Base-by-base conservation (phyloP, 1,140 invertebrate genomes). In the Dinoponera quadriceps region DNA sequence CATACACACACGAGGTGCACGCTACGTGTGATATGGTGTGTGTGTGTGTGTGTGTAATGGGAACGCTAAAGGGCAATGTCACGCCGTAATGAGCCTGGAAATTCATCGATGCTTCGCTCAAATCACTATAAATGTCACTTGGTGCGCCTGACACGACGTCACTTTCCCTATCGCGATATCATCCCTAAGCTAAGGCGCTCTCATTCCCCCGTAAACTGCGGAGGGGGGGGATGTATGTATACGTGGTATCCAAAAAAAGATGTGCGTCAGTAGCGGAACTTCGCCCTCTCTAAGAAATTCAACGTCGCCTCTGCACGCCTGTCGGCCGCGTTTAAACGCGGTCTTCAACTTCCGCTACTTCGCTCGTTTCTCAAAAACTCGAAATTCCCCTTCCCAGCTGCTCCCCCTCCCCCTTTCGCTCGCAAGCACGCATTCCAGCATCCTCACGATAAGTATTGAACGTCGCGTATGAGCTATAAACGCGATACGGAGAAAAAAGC, bases 101-200 rank as follows among this genome's bases (percentile, higher is more conserved):
- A 87, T 87, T 87, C 85, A 87, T 87, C 73, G 80, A 87, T 83
- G 69, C 33, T 18, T 59, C 29, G 48, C 65, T 82, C 22, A 83
- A 87, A 86, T 72, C 48, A 49, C 63, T 75, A 75, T 82, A 85
- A 85, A 85, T 85, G 85, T 85, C 77, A 82, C 69, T 82, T 85
- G 65, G 71, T 60, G 20, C 77, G 13, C 18, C 44, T 55, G 20
- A 25, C 33, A 38, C 69, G 38, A 38, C 69, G 38, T 73, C 44
- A 51, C 68, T 82, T 85, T 59, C 69, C 54, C 66, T 55, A 20
- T 54, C 60, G 22, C 20, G 29, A 25, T n/a, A 25, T 11, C 20
- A 25, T 11, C 20, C 20, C 18, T n/a, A n/a, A n/a, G 38, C 20
- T 27, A 13, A 75, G 29, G 49, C 62, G 20, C 16, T 27, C 44